Conservation (phyloP, 2,113 vertebrate species). For the Nothocercus julius region DNA sequence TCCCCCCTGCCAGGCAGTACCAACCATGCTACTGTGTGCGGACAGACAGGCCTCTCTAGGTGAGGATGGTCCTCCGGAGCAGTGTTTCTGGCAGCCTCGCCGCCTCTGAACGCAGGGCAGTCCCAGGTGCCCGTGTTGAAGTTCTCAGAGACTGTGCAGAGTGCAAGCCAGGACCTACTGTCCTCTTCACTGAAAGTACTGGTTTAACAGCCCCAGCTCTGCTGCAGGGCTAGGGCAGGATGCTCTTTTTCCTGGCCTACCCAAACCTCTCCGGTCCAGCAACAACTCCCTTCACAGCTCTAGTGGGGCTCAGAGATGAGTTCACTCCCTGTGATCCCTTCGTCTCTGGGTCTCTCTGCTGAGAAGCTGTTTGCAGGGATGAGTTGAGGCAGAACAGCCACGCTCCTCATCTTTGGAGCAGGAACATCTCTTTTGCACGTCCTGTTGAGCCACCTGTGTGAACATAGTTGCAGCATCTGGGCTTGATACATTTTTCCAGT, state of each 20-base stretch:
- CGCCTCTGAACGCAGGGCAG: neutral
- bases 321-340: neutral
- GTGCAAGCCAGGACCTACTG: neutral
- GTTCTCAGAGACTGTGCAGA: neutral
- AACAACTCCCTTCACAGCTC: neutral
- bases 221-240: neutral
- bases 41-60: neutral
- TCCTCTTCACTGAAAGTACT: neutral
- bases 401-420: neutral
- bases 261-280: neutral
- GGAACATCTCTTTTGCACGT: neutral
- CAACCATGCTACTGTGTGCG: neutral
- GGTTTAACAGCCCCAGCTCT: neutral
- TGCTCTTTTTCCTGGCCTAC: neutral
- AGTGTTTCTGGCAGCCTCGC: neutral
- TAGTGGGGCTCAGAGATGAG: neutral
- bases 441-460: neutral
- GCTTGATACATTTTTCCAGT: neutral
- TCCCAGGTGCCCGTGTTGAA: neutral
- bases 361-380: neutral
- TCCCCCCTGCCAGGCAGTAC: neutral
- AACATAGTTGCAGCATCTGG: neutral
- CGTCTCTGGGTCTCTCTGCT: neutral
- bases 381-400: neutral
- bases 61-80: neutral